These are phyloP conservation scores for Charadrius vociferus DNA, from an alignment of 2,113 vertebrate genomes.

Conservation along the genomic window DNA sequence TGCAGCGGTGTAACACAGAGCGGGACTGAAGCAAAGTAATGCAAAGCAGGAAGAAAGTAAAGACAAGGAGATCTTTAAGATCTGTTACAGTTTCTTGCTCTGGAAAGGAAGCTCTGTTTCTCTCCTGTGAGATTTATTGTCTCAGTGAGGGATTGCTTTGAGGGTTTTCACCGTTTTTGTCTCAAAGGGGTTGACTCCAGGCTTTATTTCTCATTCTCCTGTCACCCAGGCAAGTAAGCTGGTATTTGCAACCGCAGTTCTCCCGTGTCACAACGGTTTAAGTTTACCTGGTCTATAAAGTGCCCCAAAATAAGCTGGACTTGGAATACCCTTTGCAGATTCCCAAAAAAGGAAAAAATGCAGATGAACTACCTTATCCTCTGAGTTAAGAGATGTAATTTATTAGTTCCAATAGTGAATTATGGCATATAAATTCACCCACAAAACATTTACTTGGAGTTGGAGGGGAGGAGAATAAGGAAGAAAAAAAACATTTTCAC, in stretches of 20 bases:
- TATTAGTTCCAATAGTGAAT: background rate
- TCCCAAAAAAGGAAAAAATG: background rate
- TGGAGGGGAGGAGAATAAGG: background rate
- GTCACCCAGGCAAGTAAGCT: background rate
- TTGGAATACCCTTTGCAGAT: background rate
- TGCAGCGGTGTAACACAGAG: background rate
- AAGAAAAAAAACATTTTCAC: background rate
- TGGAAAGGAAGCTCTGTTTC: background rate
- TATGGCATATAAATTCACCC: background rate
- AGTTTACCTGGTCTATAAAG: background rate
- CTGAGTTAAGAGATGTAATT: background rate
- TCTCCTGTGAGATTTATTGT: background rate
- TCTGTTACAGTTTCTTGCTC: background rate
- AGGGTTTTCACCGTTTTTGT: background rate
- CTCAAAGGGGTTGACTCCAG: background rate
- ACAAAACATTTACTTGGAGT: background rate
- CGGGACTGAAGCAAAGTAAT: background rate
- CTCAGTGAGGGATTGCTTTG: background rate
- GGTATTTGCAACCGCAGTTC: background rate
- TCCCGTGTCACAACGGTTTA: background rate
- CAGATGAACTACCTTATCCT: background rate
- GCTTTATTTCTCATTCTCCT: background rate
- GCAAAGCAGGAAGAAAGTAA: background rate
- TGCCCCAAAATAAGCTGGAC: background rate
- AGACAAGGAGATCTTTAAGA: background rate